Evolutionary conservation across 2,888 invertebrate species (phyloP).

Genomic region (Acanthosepion pharaonis): DNA sequence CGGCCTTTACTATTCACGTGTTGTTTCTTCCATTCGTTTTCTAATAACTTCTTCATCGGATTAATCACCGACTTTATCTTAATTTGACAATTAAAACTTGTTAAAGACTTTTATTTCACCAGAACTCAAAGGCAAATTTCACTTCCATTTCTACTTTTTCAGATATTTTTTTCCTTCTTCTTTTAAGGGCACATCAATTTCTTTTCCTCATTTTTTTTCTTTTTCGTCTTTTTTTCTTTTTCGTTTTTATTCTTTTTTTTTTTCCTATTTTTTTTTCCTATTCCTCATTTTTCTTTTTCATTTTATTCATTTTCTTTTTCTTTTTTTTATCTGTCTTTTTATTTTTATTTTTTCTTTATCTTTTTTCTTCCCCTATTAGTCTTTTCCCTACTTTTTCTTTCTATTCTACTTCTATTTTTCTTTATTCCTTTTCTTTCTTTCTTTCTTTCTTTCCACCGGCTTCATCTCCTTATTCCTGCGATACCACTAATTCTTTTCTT

Average conservation of each 20-base stretch:
- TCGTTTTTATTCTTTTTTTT: not conserved
- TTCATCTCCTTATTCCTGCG: not conserved
- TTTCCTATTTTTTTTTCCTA: not conserved
- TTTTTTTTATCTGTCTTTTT: not conserved
- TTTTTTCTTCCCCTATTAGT: not conserved
- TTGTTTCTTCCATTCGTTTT: not conserved
- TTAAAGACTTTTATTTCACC: not conserved
- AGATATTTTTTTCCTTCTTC: not conserved
- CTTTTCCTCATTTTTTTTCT: not conserved
- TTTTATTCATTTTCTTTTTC: not conserved
- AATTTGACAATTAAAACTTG: not conserved
- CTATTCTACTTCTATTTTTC: not conserved
- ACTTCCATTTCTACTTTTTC: not conserved
- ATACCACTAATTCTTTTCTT: no score
- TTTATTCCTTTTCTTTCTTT: not conserved
- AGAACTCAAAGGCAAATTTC: not conserved
- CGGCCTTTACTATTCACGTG: not conserved
- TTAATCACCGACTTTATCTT: not conserved
- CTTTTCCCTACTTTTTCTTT: not conserved
- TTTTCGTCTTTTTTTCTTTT: not conserved
- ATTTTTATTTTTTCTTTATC: not conserved
- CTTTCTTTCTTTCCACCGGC: not conserved
- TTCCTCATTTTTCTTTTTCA: no score
- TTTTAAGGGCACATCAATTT: not conserved
- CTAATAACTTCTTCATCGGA: not conserved